Conservation (phyloP, 2,888 invertebrate genomes). For the Calameuta filiformis region DNA sequence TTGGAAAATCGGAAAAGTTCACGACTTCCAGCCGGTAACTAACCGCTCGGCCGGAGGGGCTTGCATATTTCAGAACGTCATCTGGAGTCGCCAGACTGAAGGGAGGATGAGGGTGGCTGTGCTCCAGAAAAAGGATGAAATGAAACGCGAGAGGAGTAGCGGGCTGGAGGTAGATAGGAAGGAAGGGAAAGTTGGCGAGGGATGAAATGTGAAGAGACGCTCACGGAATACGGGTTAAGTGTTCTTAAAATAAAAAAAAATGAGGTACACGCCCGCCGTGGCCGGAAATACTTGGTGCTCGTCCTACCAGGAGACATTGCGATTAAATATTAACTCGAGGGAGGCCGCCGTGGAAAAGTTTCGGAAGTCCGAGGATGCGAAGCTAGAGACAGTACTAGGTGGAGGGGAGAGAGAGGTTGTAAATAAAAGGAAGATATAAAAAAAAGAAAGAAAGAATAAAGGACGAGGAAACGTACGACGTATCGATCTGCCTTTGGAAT, state of each 20-base stretch:
- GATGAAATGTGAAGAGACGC: slow-evolving; percentile 16
- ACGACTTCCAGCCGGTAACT: slow-evolving; percentile 34
- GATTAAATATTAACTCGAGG: slow-evolving; percentile 10
- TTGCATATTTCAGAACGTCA: slow-evolving; percentile 54
- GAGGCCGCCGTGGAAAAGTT: not conserved
- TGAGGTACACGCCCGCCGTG: not conserved
- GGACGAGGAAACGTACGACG: not conserved
- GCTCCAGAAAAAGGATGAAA: slow-evolving; percentile 12
- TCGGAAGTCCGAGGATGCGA: not conserved
- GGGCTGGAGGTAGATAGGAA: not conserved
- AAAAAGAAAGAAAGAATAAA: not conserved
- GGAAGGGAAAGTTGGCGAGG: not conserved
- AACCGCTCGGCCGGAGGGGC: slow-evolving; percentile 33
- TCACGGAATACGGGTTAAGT: slow-evolving; percentile 30
- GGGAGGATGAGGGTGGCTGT: slow-evolving; percentile 1
- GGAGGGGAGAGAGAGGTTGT: not conserved
- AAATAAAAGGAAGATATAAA: not conserved
- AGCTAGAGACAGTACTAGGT: not conserved
- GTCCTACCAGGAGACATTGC: slow-evolving; percentile 6
- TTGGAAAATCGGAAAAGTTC: not conserved
- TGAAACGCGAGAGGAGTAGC: not conserved
- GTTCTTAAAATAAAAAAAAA: slow-evolving; percentile 11
- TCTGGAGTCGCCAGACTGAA: slow-evolving; percentile 34
- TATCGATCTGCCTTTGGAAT: not conserved
- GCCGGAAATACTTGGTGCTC: slow-evolving; percentile 4